These are phyloP conservation scores for Uria aalge DNA, from an alignment of 2,113 vertebrate genomes.

Conservation along the genomic window DNA sequence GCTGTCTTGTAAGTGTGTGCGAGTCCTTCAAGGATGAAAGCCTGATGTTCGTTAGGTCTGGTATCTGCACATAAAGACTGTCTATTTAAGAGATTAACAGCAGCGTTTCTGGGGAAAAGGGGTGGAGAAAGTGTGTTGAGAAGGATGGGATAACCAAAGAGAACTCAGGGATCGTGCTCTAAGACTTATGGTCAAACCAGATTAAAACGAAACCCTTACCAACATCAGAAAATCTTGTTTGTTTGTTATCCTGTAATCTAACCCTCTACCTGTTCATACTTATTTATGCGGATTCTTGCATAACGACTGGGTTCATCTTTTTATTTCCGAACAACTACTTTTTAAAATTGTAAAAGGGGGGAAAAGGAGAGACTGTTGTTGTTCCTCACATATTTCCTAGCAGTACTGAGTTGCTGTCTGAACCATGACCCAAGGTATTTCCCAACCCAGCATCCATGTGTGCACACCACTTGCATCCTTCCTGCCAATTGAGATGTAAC, in stretches of 20 bases:
- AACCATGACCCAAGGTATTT: neutral
- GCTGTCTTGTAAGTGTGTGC: neutral
- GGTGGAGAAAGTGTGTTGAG: neutral
- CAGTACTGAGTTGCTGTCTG: neutral
- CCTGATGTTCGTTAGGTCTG: neutral
- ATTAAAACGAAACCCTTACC: neutral
- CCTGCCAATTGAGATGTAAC: neutral
- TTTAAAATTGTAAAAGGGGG: neutral
- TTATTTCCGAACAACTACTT: neutral
- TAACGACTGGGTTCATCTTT: neutral
- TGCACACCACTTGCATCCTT: neutral
- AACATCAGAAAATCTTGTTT: neutral
- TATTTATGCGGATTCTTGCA: neutral
- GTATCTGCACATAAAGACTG: neutral
- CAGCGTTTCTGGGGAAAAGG: neutral
- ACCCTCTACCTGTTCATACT: neutral
- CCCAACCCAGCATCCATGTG: rapidly evolving
- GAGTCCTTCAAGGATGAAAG: neutral
- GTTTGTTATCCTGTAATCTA: neutral
- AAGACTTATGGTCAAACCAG: neutral
- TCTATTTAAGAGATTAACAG: neutral
- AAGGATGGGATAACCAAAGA: neutral
- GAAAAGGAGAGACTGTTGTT: neutral
- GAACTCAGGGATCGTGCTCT: neutral
- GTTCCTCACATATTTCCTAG: neutral